Evolutionary conservation across 2,113 vertebrate genomes (phyloP), one percentile per base, ranked within the genome.

Genomic region (Corythornis vintsioides): DNA sequence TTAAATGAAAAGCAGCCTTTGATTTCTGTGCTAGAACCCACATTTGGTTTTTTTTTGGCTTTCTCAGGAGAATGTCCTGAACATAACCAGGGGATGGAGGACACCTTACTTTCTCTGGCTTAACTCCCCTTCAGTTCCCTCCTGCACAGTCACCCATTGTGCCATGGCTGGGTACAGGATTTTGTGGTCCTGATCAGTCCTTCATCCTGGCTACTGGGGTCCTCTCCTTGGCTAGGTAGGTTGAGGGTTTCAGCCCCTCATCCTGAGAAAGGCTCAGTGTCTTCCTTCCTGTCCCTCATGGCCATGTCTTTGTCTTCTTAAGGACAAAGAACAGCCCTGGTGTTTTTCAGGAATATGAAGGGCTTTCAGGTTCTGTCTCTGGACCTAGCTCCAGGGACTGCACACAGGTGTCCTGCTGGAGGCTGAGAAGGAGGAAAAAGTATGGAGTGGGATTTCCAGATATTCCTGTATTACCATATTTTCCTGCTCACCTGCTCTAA

Each of bases 81-180:
- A 60, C 4, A n/a, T 11, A 57, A 12, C 11, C 29, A 60, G 50
- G 47, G 42, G 25, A 40, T 9, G 19, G n/a, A 76, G 50, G 40
- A 38, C 67, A 72, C 57, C 14, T 90, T 79, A 16, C 10, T 72
- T 47, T 25, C n/a, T 59, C 21, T 75, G 66, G 6, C 28, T 74
- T 38, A 3, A 6, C 55, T 48, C 28, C 26, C 20, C 47, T 76
- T 42, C 47, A n/a, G 7, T 22, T 59, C 13, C 18, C 28, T 48
- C n/a, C 45, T 43, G 64, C 21, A 18, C 15, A 56, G 55, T 3
- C 2, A 45, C 13, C 48, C 59, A 7, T 0, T 0, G 2, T 71
- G n/a, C 47, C 15, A 3, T 0, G 0, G 11, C n/a, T 52, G 15
- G n/a, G 6, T 52, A 42, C 0, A 2, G 55, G 38, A 24, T 73